Evolutionary conservation across 2,113 vertebrate species (phyloP), one percentile per base, ranked within the genome.

Genomic region (Murina feae): DNA sequence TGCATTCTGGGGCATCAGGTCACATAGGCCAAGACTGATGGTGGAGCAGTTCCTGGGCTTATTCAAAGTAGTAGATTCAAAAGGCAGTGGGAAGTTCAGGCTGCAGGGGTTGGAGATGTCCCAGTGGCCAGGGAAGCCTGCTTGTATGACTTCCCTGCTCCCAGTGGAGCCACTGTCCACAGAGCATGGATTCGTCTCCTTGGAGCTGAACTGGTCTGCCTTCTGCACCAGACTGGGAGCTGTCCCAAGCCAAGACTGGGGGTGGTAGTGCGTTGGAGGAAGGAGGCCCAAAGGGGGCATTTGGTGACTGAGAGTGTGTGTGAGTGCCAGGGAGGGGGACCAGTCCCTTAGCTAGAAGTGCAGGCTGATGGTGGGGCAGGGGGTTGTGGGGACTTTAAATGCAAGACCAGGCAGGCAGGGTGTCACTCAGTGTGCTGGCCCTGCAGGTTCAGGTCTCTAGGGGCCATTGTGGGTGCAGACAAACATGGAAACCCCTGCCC

Each of bases 1-100:
- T 91, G 87, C 35, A 25, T 92, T 78, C 72, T 35, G 71, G 66
- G 81, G 74, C 84, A 90, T 79, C 87, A 35, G 89, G 93, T 94
- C 92, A 87, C 42, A 23, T 72, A 68, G 47, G 65, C 49, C 53
- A 42, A 68, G 63, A 42, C 58, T 32, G 8, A 39, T n/a, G n/a
- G 53, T 66, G 1, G 37, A 78, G 32, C 11, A 37, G 65, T 76
- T 81, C 65, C 86, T 60, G 71, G 35, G 28, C 32, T 72, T n/a
- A 78, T 89, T 51, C 53, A 75, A 58, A 90, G 78, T 21, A 55
- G 28, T 17, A 39, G 39, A 39, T 71, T 47, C 58, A 21, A 44
- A 90, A n/a, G n/a, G 63, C 16, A 30, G 86, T 0, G 6, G 32
- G 30, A 39, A 42, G n/a, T 23, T 18, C 32, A 37, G 81, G 84